Conservation (phyloP, 2,113 vertebrate genomes). For the Prunella fulvescens region DNA sequence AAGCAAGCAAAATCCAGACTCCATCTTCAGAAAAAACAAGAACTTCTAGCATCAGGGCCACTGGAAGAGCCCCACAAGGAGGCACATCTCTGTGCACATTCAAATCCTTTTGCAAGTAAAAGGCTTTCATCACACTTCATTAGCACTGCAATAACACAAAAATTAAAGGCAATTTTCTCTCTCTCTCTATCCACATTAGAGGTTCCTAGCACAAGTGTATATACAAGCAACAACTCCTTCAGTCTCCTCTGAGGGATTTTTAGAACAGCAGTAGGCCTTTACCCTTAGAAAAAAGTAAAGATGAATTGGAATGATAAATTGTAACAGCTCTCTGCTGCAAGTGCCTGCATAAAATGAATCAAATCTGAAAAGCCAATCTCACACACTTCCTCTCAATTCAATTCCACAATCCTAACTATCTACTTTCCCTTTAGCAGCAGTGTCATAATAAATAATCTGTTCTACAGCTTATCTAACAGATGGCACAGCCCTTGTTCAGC, state of each 20-base stretch:
- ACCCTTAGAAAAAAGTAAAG: background rate
- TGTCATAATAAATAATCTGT: background rate
- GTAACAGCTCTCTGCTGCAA: background rate
- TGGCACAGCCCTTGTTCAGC: background rate
- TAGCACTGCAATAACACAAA: background rate
- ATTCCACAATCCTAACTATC: background rate
- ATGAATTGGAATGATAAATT: background rate
- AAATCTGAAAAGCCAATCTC: background rate
- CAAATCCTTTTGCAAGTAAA: background rate
- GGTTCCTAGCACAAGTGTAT: background rate
- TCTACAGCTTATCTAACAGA: background rate
- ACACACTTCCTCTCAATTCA: background rate
- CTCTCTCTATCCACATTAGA: background rate
- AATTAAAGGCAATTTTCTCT: background rate
- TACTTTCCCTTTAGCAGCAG: background rate
- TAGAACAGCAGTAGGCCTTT: background rate
- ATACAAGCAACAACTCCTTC: background rate
- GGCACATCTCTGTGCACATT: background rate
- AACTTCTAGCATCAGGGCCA: background rate
- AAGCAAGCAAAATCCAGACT: background rate
- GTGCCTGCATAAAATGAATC: fast-evolving
- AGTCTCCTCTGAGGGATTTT: background rate
- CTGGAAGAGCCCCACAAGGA: background rate
- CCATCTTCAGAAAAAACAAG: background rate
- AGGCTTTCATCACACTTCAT: background rate